phyloP scores from a whole-genome alignment of 2,797 vertebrate genomes.

The Sebastes oblongus region DNA sequence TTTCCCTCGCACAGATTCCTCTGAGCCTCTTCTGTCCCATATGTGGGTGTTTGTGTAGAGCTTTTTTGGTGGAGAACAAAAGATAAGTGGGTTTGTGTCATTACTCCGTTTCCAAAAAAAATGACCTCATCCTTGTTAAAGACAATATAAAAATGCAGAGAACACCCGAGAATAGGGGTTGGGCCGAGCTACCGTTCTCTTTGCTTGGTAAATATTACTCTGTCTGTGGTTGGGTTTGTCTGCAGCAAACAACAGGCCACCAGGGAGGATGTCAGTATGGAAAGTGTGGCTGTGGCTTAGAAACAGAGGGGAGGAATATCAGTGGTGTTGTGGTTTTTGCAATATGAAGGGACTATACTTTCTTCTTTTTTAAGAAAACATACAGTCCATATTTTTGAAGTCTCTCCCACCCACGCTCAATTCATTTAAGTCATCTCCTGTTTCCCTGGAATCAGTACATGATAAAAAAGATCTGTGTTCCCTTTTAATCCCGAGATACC shows the following conservation, averaged over 20 bases:
- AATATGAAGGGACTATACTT: slow-evolving; percentile 10
- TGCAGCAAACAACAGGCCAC: slow-evolving; percentile 69
- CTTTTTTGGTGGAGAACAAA: slow-evolving; percentile 28
- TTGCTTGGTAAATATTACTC: slow-evolving; percentile 59
- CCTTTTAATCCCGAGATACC: slow-evolving; percentile 40
- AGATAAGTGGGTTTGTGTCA: slow-evolving; percentile 53
- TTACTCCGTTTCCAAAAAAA: slow-evolving; percentile 18
- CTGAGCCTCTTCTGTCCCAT: neutral
- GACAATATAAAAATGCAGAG: slow-evolving; percentile 42
- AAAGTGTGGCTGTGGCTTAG: slow-evolving; percentile 52
- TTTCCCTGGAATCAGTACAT: slow-evolving; percentile 28
- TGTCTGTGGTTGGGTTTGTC: slow-evolving; percentile 61
- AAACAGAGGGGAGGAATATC: slow-evolving; percentile 31
- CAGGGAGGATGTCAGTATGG: slow-evolving; percentile 51
- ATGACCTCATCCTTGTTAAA: slow-evolving; percentile 62
- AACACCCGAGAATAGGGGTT: slow-evolving; percentile 27
- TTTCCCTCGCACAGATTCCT: slow-evolving; percentile 18
- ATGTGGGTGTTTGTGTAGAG: neutral
- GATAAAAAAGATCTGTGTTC: slow-evolving; percentile 16
- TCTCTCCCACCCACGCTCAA: neutral
- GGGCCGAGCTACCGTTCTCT: slow-evolving; percentile 21
- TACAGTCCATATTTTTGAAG: neutral
- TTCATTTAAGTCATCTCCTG: slow-evolving; percentile 25
- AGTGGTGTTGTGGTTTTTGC: slow-evolving; percentile 48
- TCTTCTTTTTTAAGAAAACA: neutral